Conservation (phyloP, 2,797 vertebrate species). For the Darevskia nairensis region DNA sequence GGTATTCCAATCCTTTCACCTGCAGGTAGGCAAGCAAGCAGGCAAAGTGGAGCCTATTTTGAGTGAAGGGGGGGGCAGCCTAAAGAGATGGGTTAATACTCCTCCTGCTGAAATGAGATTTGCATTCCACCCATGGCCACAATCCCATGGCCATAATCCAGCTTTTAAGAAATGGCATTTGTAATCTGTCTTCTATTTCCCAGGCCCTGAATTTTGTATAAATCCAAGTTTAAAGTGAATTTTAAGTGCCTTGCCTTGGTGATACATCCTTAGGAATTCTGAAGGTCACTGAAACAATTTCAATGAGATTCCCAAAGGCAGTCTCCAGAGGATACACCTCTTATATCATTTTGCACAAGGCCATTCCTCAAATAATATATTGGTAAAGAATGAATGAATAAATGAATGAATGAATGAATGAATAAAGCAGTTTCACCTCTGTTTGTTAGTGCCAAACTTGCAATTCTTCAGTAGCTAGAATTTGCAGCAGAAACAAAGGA, state of each 20-base stretch:
- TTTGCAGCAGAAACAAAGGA: neutral
- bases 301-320: neutral
- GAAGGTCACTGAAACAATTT: neutral
- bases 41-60: neutral
- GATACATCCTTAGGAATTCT: neutral
- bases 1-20: no score
- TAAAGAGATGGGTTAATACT: no score
- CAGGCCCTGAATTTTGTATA: neutral
- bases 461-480: constrained; percentile 7
- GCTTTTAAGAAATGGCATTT: neutral
- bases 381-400: constrained; percentile 22
- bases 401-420: constrained; percentile 28
- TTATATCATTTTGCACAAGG: neutral
- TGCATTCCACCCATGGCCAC: neutral
- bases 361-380: neutral
- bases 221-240: neutral
- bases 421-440: neutral
- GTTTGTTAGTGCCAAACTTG: neutral
- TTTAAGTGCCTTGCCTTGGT: neutral
- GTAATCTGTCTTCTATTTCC: neutral
- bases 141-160: neutral
- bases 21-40: neutral
- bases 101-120: neutral
- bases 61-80: neutral
- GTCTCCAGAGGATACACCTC: neutral